These are phyloP conservation scores for Mythimna lalbum DNA, from an alignment of 2,888 invertebrate species.

Conservation along the genomic window DNA sequence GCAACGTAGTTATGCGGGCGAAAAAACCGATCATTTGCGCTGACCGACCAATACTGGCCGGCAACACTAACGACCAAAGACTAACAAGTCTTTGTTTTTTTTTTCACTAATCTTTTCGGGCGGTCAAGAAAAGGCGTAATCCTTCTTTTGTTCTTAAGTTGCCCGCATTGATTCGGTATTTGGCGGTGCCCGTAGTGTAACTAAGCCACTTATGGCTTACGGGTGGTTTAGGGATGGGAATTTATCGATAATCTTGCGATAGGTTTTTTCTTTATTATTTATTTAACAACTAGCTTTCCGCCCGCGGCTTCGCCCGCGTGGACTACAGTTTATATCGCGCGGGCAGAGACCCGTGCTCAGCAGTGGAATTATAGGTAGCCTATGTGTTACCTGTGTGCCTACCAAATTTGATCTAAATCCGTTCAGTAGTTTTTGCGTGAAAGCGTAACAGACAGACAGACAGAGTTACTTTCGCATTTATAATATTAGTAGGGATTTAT, in stretches of 20 bases:
- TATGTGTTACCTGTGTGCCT: too few species aligned
- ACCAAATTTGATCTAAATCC: too few species aligned
- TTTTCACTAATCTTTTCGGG: conserved; percentile 81
- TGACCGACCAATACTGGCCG: conserved; percentile 64
- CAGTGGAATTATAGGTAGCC: too few species aligned
- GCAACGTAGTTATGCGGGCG: conserved; percentile 58
- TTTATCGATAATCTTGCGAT: conserved; percentile 59
- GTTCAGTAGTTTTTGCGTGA: too few species aligned
- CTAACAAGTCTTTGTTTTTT: conserved; percentile 62
- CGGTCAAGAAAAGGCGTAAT: conserved; percentile 70
- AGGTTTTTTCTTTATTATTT: not conserved
- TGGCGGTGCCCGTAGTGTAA: conserved; percentile 84
- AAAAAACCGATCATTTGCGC: conserved; percentile 63
- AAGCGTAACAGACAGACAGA: too few species aligned
- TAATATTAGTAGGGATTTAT: too few species aligned
- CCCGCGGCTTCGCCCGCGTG: too few species aligned
- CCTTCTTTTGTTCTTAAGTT: conserved; percentile 85
- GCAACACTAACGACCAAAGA: conserved; percentile 65
- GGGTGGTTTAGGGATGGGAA: conserved; percentile 68
- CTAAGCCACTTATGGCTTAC: conserved; percentile 88
- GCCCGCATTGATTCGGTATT: conserved; percentile 85
- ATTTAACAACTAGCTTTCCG: too few species aligned
- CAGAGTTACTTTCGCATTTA: too few species aligned
- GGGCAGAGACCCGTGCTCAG: too few species aligned
- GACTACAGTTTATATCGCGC: too few species aligned